Base-by-base conservation (phyloP, 2,113 vertebrate genomes). In the Solea senegalensis region DNA sequence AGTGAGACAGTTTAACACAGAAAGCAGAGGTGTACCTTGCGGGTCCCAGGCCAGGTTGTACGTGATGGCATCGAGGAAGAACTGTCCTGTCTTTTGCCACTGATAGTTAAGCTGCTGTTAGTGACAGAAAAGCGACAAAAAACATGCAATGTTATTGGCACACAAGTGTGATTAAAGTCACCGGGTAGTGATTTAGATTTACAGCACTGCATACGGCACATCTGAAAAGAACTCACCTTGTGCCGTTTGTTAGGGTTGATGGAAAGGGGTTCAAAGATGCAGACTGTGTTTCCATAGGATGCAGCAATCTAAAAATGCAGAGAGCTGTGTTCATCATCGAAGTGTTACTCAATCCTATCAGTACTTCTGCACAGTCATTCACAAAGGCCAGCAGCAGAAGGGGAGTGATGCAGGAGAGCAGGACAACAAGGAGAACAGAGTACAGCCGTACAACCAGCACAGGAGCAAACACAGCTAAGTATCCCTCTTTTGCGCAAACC, bases 11-110 rank as follows among this genome's bases (percentile, higher is more conserved):
- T 69, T 69, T 63, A 79, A 74, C 67, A 81, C 58, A 78, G 69
- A 66, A 69, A 72, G 85, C 81, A 14, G 7, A 0, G 43, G 44
- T 41, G 45, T 96, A 99, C 97, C 98, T 97, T 98, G 98, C 69
- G 97, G 97, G 86, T 99, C 98, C 98, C 98, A 99, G 54, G 97
- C 95, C 89, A 99, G 91, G 90, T 97, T 99, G 93, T 97, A 98
- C 68, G 97, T 97, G 95, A 99, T 96, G 51, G 97, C 95, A 91
- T 93, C 96, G 73, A 99, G 95, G 90, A 99, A 96, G 93, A 99
- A 98, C 84, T 99, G 98, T 65, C 98, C 98, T 43, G 96, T 98
- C 93, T 98, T 98, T 93, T 98, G 95, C 98, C 98, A 99, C 56
- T 99, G 98, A 93, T 95, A 97, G 82, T 96, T 97, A 50, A 99